Evolutionary conservation across 2,797 vertebrate species (phyloP).

Genomic region (Okamejei kenojei): DNA sequence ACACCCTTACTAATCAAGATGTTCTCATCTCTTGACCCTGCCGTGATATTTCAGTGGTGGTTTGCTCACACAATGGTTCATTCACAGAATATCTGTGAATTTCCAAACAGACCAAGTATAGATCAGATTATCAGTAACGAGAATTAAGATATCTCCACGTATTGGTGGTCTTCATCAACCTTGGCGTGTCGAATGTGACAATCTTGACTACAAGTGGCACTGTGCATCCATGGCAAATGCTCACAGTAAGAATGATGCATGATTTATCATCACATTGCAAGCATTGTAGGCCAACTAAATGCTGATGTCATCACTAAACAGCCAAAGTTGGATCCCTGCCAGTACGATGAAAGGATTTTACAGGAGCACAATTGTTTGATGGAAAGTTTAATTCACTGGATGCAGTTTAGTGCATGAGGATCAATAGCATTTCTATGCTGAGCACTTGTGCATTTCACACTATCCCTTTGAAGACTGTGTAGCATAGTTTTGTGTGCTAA

Average conservation of each 20-base stretch:
- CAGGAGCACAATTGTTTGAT: slow-evolving; percentile 19
- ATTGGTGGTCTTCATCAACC: not conserved
- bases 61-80: not conserved
- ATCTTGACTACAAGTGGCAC: not conserved
- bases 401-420: slow-evolving; percentile 14
- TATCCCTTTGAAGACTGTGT: slow-evolving; percentile 4
- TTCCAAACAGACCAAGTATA: not conserved
- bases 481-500: not conserved
- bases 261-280: slow-evolving; percentile 11
- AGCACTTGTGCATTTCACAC: not conserved
- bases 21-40: not conserved
- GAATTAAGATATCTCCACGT: not conserved
- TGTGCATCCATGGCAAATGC: not conserved
- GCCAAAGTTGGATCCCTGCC: not conserved
- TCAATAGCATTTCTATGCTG: not conserved
- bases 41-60: not conserved
- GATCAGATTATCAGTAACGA: not conserved
- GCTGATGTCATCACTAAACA: slow-evolving; percentile 26
- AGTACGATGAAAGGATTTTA: slow-evolving; percentile 23
- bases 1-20: too few relatives aligned
- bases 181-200: too few relatives aligned
- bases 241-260: not conserved
- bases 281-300: slow-evolving; percentile 5
- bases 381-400: slow-evolving; percentile 1
- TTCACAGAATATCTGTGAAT: not conserved